These are phyloP conservation scores for Chunga burmeisteri DNA, from an alignment of 2,113 vertebrate genomes.

Conservation along the genomic window DNA sequence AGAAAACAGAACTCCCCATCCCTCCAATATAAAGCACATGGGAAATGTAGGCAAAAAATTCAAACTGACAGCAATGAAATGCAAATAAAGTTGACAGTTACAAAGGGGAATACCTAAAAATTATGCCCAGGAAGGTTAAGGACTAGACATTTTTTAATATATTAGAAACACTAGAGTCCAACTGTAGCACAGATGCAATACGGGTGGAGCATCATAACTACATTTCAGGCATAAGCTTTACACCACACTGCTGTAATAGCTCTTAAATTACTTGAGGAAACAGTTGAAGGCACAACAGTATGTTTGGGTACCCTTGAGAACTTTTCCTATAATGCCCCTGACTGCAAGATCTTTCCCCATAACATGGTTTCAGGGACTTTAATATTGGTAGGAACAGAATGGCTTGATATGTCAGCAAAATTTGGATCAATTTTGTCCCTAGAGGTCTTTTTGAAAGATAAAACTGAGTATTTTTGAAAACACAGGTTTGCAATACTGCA, in stretches of 20 bases:
- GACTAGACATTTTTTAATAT: neutral
- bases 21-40: neutral
- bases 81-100: neutral
- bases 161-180: neutral
- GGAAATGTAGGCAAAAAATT: neutral
- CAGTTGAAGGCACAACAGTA: neutral
- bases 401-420: neutral
- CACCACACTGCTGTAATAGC: accelerated
- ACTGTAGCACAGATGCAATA: neutral
- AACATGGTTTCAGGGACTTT: neutral
- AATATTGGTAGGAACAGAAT: neutral
- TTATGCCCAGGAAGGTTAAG: neutral
- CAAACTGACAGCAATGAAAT: neutral
- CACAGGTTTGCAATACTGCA: neutral
- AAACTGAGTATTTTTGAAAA: neutral
- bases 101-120: neutral
- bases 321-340: neutral
- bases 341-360: neutral
- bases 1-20: neutral
- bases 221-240: neutral
- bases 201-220: neutral
- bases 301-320: neutral
- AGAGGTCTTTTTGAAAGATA: neutral
- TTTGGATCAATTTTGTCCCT: neutral
- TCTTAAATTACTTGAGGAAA: neutral